Evolutionary conservation across 2,888 invertebrate species (phyloP), one percentile per base, ranked within the genome.

Genomic region (Cotesia congregata): DNA sequence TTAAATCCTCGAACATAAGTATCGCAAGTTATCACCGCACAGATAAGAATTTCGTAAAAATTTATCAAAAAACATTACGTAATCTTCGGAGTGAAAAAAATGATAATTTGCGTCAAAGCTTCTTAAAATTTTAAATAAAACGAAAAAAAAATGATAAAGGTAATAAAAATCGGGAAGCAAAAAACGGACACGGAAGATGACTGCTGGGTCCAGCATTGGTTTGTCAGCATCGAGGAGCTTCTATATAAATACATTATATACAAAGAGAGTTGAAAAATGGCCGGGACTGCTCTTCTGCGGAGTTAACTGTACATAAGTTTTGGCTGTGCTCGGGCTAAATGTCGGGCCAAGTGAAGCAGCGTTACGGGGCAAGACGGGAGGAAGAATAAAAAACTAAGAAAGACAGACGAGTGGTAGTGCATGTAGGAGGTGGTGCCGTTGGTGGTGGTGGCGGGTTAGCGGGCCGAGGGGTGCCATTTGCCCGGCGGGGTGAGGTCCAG

Each of bases 281-380:
- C 79, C 82, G 81, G 76, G 82, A 83, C 83, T 82, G 83, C 85
- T 85, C 79, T 85, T 30, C 84, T 83, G 84, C 83, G 84, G 76
- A 83, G 84, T 83, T 85, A 87, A 88, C 86, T 85, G 86, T 88
- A 86, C 85, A 85, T 83, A 86, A 88, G 85, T 88, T 88, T 50
- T 84, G 86, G 84, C 86, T 87, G 85, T 84, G 87, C 83, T 82
- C 83, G 83, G 82, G 83, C 83, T 86, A 86, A 86, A 86, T 84
- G 85, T 81, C 82, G 82, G 79, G 78, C 82, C 80, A 82, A 83
- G 82, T 77, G 76, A 76, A 74, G 78, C 78, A 74, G 79, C 78
- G 78, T 74, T 30, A 78, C 77, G 80, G 81, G 73, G 78, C 40
- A 75, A 67, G 77, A 79, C 77, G 80, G 79, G 78, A 77, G 77